Evolutionary conservation across 2,113 vertebrate genomes (phyloP), one percentile per base, ranked within the genome.

Genomic region (Microcebus jonahi): DNA sequence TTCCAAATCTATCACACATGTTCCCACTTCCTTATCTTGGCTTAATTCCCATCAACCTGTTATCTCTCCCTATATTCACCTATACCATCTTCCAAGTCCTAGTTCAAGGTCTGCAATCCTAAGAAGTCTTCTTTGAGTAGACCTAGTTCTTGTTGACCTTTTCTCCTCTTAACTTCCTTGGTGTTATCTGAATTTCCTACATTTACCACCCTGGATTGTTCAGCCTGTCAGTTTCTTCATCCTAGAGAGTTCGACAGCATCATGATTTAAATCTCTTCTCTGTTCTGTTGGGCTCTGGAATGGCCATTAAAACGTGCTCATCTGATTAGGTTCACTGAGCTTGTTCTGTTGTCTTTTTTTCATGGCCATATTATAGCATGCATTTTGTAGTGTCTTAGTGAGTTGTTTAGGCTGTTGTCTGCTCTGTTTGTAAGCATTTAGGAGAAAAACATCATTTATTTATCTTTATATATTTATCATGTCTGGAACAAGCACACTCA

Each of bases 381-480:
- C 48, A n/a, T 48, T 73, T 61, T 48, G 70, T 1, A 59, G 42
- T 57, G 11, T 59, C 73, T 90, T 9, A 34, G 9, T 27, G 31
- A 89, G 18, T 34, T 59, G 14, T 55, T 80, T 11, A 0, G 27
- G 15, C 18, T 77, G 57, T 65, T 77, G 68, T 76, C 45, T 27
- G 25, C 48, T 79, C 53, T 93, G 20, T 48, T 25, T 70, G 6
- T 39, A 27, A 95, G 48, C 77, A 45, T 18, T 36, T 61, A 34
- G 36, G 76, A 11, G 9, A n/a, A 73, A 86, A 57, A 6, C 61
- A 90, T 84, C 27, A 39, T 36, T 84, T 79, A 90, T 70, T 92
- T 92, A 92, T 88, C 39, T 77, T 86, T 59, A 53, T 73, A 55
- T 61, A 55, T 77, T 71, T 85, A 67, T 88, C 85, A 83, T 39